Evolutionary conservation across 2,113 vertebrate genomes (phyloP).

Genomic region (Machaerirhynchus nigripectus): DNA sequence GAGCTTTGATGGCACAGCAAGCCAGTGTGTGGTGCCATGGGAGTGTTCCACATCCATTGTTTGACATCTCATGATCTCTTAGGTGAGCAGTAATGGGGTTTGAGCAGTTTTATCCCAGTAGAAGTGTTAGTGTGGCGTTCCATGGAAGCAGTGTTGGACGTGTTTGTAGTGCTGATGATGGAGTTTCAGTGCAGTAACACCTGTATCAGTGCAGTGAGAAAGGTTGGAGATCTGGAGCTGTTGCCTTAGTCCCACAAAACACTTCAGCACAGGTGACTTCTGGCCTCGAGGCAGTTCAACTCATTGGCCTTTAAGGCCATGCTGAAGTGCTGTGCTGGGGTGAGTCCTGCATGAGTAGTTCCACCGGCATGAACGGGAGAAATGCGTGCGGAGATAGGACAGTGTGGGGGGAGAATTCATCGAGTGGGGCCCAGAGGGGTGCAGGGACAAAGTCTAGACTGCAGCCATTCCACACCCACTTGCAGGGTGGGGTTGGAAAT

Average conservation of each 20-base stretch:
- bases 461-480: background rate
- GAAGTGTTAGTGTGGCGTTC: accelerated
- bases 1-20: background rate
- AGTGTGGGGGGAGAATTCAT: background rate
- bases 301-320: background rate
- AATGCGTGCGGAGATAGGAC: background rate
- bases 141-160: accelerated
- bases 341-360: background rate
- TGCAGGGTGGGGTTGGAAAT: background rate
- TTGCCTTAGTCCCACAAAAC: background rate
- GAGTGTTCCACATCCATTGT: background rate
- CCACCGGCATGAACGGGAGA: accelerated
- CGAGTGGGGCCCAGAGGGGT: background rate
- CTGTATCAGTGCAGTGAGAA: accelerated
- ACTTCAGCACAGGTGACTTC: background rate
- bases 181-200: background rate
- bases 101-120: background rate
- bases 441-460: constrained; percentile 1
- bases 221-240: background rate
- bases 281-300: background rate
- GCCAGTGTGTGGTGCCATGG: background rate
- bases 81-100: background rate
- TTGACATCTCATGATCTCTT: background rate
- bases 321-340: background rate
- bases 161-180: background rate